Base-by-base conservation (phyloP, 2,113 vertebrate species). In the Boleophthalmus pectinirostris region DNA sequence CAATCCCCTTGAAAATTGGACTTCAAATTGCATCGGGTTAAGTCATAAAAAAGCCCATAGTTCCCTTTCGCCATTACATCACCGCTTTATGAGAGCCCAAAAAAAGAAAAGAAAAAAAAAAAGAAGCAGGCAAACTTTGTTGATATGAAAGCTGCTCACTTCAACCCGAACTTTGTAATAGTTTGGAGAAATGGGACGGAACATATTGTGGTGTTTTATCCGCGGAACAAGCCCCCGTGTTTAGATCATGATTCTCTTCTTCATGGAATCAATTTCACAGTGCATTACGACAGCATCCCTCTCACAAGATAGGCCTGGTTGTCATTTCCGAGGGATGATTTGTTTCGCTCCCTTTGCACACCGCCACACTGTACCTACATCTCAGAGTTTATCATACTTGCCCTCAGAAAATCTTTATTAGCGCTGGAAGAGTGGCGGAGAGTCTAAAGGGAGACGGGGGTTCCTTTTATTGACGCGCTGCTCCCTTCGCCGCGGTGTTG, bases 231-330 rank as follows among this genome's bases (percentile, higher is more conserved):
- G 80, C 80, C 76, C 21, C 74, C 79, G 88, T 91, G 86, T 91
- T 90, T 88, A 93, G 88, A 91, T 91, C 88, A 69, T 81, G 89
- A 93, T 93, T 92, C 93, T 88, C 90, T 92, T 91, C 88, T 92
- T 91, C 88, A 85, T 91, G 90, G 90, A 93, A 93, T 94, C 92
- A 91, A 93, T 93, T 93, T 90, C 88, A 90, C 87, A 90, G 89
- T 43, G 75, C 82, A 85, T 89, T 93, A 92, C 90, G 80, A 87
- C 81, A 83, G 87, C 89, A 85, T 88, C 89, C 84, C 82, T 33
- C 24, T 84, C 85, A 85, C 84, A 87, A 85, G 87, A 92, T 88
- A 81, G 81, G 84, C 72, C 85, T 87, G 88, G 89, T 90, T 92
- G 91, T 92, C 89, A 89, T 91, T 89, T 88, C 79, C 60, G 74